These are phyloP conservation scores for Panthera tigris DNA, from an alignment of 2,113 vertebrate genomes.

Conservation along the genomic window DNA sequence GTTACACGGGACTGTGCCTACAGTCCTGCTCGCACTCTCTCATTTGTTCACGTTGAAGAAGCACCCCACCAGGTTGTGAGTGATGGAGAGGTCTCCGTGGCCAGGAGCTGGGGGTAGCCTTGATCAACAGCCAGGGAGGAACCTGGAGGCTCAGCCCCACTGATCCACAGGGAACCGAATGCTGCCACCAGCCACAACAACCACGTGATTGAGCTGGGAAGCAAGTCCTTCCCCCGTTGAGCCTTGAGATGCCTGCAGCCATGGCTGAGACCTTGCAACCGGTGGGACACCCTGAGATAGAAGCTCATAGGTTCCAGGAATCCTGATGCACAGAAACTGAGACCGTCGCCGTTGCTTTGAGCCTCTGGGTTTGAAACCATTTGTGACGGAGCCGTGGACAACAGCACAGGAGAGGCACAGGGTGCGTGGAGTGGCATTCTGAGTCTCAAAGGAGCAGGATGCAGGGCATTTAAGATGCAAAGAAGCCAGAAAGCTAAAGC, in stretches of 20 bases:
- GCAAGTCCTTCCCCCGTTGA: fast-evolving
- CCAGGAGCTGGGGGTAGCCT: not conserved
- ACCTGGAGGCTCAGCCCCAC: too few relatives aligned
- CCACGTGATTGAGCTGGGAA: not conserved
- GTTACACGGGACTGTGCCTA: too few relatives aligned
- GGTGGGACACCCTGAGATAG: not conserved
- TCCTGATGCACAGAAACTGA: not conserved
- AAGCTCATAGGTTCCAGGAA: not conserved
- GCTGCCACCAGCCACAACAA: not conserved
- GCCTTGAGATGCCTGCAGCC: not conserved
- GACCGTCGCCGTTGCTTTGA: not conserved
- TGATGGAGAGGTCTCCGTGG: not conserved
- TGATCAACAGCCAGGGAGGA: not conserved
- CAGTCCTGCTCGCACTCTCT: not conserved
- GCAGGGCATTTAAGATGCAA: too few relatives aligned
- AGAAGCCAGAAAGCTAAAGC: not conserved
- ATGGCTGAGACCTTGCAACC: not conserved
- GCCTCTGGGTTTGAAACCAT: fast-evolving
- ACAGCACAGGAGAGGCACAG: not conserved
- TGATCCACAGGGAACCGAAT: not conserved
- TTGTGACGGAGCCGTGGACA: not conserved
- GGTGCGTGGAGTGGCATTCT: fast-evolving
- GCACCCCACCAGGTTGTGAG: not conserved
- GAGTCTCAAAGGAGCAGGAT: not conserved
- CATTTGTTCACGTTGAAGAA: not conserved